Evolutionary conservation across 2,113 vertebrate genomes (phyloP).

Genomic region (Symphodus melops): DNA sequence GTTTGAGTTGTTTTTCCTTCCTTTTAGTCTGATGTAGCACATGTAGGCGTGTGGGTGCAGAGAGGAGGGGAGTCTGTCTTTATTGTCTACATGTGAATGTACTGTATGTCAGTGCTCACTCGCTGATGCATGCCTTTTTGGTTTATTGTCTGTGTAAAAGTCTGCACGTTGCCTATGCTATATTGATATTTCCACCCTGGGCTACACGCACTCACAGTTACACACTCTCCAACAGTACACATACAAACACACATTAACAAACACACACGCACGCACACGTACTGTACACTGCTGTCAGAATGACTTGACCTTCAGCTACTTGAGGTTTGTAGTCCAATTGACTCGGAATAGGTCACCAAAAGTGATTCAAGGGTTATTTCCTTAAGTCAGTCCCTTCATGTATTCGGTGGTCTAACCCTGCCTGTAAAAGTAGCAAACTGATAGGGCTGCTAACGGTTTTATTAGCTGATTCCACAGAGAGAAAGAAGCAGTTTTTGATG

Average conservation of each 20-base stretch:
- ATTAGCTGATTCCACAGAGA: conserved; percentile 71
- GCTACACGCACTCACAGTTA: neutral
- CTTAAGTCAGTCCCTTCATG: conserved; percentile 31
- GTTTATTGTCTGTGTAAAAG: neutral
- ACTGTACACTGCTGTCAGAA: neutral
- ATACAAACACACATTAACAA: neutral
- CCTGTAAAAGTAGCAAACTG: conserved; percentile 43
- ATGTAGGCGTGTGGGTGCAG: conserved; percentile 23
- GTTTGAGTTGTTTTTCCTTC: conserved; percentile 25
- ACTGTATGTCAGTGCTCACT: neutral
- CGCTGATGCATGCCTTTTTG: neutral
- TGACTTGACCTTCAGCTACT: conserved; percentile 16
- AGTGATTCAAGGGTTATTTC: conserved; percentile 34
- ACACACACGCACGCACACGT: neutral
- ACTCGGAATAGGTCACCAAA: conserved; percentile 20
- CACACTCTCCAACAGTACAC: neutral
- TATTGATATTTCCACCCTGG: conserved; percentile 8
- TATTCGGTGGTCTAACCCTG: conserved; percentile 31
- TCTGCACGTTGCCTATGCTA: neutral
- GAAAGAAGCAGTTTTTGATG: conserved; percentile 66
- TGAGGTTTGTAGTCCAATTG: conserved; percentile 5
- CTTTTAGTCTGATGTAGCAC: conserved; percentile 3
- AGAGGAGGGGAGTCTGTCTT: neutral
- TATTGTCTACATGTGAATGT: neutral
- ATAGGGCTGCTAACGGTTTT: conserved; percentile 67